phyloP scores from a whole-genome alignment of 2,888 invertebrate species.

The Netelia virgata region DNA sequence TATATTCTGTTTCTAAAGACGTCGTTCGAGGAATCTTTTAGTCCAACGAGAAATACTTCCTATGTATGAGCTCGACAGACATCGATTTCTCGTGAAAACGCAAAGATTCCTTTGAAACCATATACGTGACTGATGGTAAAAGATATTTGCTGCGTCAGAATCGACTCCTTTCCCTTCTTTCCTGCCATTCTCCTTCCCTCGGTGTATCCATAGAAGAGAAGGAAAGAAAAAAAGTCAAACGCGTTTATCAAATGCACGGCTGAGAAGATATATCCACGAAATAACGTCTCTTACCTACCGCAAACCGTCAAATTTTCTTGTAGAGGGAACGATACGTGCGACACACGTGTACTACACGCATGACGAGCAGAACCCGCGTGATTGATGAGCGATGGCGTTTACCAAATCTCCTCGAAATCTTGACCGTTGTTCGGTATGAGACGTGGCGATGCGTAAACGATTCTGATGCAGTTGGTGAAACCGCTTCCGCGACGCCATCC shows the following conservation, averaged over 20 bases:
- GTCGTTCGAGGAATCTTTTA: too few relatives aligned
- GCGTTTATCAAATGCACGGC: conserved; percentile 9
- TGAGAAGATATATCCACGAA: conserved; percentile 1
- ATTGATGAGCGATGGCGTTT: conserved; percentile 15
- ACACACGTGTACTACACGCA: neutral
- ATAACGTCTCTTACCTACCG: neutral
- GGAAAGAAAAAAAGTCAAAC: conserved; percentile 9
- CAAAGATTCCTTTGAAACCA: conserved; percentile 6
- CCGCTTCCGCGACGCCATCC: conserved; percentile 90
- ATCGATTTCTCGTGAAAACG: conserved; percentile 13
- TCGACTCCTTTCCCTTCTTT: conserved; percentile 4
- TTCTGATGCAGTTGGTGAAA: conserved; percentile 89
- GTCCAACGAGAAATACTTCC: neutral
- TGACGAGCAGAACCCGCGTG: conserved; percentile 11
- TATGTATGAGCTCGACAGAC: neutral
- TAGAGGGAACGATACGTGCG: neutral
- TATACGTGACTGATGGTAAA: conserved; percentile 18
- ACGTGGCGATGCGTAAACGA: conserved; percentile 86
- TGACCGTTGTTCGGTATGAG: conserved; percentile 53
- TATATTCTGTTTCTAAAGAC: neutral
- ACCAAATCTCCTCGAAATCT: conserved; percentile 72
- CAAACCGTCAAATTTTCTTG: neutral
- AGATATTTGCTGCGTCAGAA: conserved; percentile 29
- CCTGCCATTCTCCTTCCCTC: neutral
- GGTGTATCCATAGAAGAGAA: neutral